These are phyloP conservation scores for Abrostola tripartita DNA, from an alignment of 2,888 invertebrate species.

Conservation along the genomic window DNA sequence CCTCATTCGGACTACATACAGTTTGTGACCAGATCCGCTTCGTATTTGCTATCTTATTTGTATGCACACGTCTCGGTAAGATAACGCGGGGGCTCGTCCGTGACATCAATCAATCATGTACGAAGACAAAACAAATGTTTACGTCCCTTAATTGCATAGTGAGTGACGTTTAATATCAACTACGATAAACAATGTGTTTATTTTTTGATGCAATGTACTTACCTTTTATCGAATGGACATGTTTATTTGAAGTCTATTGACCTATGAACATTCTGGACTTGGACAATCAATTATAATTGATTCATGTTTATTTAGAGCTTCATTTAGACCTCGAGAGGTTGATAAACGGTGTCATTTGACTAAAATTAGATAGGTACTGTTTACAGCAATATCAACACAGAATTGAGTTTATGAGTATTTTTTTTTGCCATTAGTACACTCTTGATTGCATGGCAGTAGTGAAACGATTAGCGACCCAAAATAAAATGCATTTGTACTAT, in stretches of 20 bases:
- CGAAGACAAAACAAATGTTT: conserved; percentile 81
- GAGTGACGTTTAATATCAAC: conserved; percentile 68
- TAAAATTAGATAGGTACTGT: neutral
- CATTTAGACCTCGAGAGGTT: conserved; percentile 3
- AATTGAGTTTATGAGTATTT: too few species aligned
- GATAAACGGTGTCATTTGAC: neutral
- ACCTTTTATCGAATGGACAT: conserved; percentile 57
- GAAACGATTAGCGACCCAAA: too few species aligned
- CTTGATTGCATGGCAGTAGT: too few species aligned
- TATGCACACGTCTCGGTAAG: conserved; percentile 55
- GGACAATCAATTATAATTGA: conserved; percentile 29
- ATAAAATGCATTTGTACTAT: too few species aligned
- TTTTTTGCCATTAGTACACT: too few species aligned
- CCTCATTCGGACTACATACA: conserved; percentile 40
- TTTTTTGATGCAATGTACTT: conserved; percentile 56
- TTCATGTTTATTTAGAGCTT: conserved; percentile 25
- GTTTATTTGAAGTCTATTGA: conserved; percentile 63
- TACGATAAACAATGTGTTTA: conserved; percentile 41
- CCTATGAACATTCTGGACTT: conserved; percentile 63
- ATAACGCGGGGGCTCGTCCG: conserved; percentile 86
- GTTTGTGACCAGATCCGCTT: conserved; percentile 68
- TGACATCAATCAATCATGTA: conserved; percentile 81
- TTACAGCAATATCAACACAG: neutral
- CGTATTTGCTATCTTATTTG: conserved; percentile 53
- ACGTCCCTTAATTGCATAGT: conserved; percentile 72